Conservation (phyloP, 2,888 invertebrate genomes). For the Drosophila neotestacea region DNA sequence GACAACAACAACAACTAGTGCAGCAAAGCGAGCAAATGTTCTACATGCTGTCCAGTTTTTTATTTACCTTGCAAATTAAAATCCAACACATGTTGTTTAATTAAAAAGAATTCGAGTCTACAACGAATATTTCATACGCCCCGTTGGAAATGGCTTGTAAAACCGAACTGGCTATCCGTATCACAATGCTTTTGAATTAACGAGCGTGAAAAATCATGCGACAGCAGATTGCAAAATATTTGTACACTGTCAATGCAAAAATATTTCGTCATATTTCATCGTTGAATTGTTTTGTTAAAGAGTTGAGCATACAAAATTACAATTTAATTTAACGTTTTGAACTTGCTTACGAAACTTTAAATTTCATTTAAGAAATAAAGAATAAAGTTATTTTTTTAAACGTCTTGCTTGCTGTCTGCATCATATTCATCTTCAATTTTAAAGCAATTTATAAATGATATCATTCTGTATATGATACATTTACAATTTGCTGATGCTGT, state of each 20-base stretch:
- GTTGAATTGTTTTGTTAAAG: background rate
- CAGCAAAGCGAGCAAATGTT: slow-evolving; percentile 57
- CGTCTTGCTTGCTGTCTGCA: background rate
- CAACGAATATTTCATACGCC: slow-evolving; percentile 13
- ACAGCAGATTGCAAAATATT: slow-evolving; percentile 70
- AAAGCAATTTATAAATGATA: slow-evolving; percentile 2
- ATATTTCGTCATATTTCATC: slow-evolving; percentile 27
- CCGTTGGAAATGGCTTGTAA: slow-evolving; percentile 32
- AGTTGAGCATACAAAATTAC: background rate
- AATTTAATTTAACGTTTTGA: slow-evolving; percentile 24
- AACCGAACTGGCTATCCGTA: slow-evolving; percentile 15
- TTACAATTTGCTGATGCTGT: slow-evolving; percentile 7
- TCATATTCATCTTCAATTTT: background rate
- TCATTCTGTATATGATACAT: slow-evolving; percentile 12
- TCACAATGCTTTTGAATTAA: slow-evolving; percentile 63
- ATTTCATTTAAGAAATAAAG: background rate
- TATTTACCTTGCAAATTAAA: slow-evolving; percentile 76
- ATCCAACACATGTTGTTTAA: slow-evolving; percentile 76
- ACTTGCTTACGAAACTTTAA: slow-evolving; percentile 11
- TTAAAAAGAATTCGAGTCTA: slow-evolving; percentile 54
- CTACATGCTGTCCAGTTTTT: slow-evolving; percentile 62
- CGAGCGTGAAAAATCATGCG: slow-evolving; percentile 73
- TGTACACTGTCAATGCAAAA: slow-evolving; percentile 38
- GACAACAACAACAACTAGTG: slow-evolving; percentile 12
- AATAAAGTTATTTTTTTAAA: background rate